phyloP scores from a whole-genome alignment of 2,113 vertebrate species.

The Taurulus bubalis region DNA sequence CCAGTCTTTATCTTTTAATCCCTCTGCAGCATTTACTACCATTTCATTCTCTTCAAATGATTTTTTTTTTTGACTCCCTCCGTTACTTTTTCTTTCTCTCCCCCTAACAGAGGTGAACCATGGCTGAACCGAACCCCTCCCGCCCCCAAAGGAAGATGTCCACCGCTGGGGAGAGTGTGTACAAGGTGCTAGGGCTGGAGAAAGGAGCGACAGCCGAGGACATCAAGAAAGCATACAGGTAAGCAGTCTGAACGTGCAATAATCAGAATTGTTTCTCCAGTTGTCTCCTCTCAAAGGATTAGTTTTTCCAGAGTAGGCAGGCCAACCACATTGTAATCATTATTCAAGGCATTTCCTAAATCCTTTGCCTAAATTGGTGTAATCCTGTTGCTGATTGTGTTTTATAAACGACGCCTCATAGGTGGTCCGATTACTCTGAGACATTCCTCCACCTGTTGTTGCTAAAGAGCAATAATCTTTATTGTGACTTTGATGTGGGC shows the following conservation, averaged over 20 bases:
- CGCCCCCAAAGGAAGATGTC: constrained; percentile 89
- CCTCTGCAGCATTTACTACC: not conserved
- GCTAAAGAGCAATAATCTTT: not conserved
- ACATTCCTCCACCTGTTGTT: not conserved
- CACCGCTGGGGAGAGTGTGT: constrained; percentile 87
- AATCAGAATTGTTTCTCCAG: not conserved
- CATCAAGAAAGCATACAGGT: constrained; percentile 93
- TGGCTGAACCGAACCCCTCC: constrained; percentile 82
- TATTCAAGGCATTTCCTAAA: not conserved
- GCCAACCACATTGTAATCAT: not conserved
- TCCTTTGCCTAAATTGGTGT: constrained; percentile 3
- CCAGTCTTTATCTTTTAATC: not conserved
- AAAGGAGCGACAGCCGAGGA: constrained; percentile 91
- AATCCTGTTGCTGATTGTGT: constrained; percentile 8
- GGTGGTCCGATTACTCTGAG: not conserved
- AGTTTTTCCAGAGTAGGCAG: not conserved
- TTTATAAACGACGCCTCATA: not conserved
- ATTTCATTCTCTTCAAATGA: not conserved
- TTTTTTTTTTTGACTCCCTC: not conserved
- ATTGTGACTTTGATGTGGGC: not conserved
- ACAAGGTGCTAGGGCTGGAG: constrained; percentile 89
- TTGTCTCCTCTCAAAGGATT: not conserved
- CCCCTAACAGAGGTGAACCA: constrained; percentile 78
- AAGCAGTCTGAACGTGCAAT: not conserved
- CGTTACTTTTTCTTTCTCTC: not conserved